Base-by-base conservation (phyloP, 2,797 vertebrate species). In the Parauchenoglanis punctatus region DNA sequence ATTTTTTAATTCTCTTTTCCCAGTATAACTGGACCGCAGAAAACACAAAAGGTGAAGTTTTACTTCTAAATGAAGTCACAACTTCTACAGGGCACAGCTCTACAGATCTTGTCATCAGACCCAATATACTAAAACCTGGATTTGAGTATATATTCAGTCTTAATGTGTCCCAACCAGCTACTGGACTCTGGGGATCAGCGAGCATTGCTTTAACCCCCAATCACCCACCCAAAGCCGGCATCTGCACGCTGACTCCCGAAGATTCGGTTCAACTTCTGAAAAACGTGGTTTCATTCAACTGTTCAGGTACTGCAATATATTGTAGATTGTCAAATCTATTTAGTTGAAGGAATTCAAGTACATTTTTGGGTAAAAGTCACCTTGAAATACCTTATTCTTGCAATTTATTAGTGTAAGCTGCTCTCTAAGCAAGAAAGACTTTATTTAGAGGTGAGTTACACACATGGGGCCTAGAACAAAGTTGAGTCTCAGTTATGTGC, bases 81-180 rank as follows among this genome's bases (percentile, higher is more conserved):
- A 93, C 94, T 59, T 91, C 93, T 6, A 93, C 93, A 13, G 95
- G 94, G 84, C 89, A 83, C 70, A 70, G 44, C 40, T 94, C 91
- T 15, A 87, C 90, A 11, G 87, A 93, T 77, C 80, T 97, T 88
- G 94, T 94, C 87, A 81, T 97, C 82, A 93, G 84, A 86, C 90
- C 95, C 83, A 93, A 93, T 18, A 88, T 91, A 76, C 89, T 96
- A 78, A 92, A 88, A 56, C 90, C 93, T 2, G 93, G 91, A 4
- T 77, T 88, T 35, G 91, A 85, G 86, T 97, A 96, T 58, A 95
- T 93, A 44, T 96, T 97, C 91, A 94, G 89, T 52, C 89, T 97
- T 7, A 93, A 92, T 10, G 93, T 94, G 40, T 93, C 91, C 73
- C 93, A 95, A 85, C 84, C 93, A 11, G 88, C 65, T 65, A 87